Conservation (phyloP, 2,888 invertebrate genomes). For the Mimumesa dahlbomi region DNA sequence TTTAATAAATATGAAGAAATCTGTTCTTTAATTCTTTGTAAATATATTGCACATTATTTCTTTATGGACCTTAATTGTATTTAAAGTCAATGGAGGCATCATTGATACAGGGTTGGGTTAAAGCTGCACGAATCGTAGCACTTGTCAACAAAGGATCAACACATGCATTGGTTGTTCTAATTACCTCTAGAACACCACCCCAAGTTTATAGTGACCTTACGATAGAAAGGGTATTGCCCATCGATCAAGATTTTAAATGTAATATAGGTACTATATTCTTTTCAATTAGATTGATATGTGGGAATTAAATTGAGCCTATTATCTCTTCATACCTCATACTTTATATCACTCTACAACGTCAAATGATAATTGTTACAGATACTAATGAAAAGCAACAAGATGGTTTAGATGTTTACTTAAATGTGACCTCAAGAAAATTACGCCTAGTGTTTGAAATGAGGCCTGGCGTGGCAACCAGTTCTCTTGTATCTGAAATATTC, state of each 20-base stretch:
- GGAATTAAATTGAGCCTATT: too few relatives aligned
- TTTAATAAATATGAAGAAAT: slow-evolving; percentile 61
- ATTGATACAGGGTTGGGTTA: slow-evolving; percentile 81
- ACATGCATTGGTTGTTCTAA: slow-evolving; percentile 83
- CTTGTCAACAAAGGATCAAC: slow-evolving; percentile 83
- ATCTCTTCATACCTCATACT: neutral
- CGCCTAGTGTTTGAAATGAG: slow-evolving; percentile 82
- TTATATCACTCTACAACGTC: slow-evolving; percentile 7
- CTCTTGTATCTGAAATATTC: slow-evolving; percentile 88
- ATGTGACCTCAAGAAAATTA: slow-evolving; percentile 81
- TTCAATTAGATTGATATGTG: neutral
- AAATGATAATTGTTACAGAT: slow-evolving; percentile 79
- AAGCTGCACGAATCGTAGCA: slow-evolving; percentile 82
- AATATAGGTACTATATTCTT: slow-evolving; percentile 83
- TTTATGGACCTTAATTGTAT: slow-evolving; percentile 57
- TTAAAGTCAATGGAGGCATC: slow-evolving; percentile 79
- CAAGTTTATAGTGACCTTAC: slow-evolving; percentile 89
- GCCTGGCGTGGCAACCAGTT: slow-evolving; percentile 84
- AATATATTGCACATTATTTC: neutral
- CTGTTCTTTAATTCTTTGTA: slow-evolving; percentile 61
- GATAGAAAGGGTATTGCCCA: slow-evolving; percentile 90
- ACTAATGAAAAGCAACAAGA: slow-evolving; percentile 81
- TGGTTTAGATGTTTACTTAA: slow-evolving; percentile 82
- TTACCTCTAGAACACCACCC: slow-evolving; percentile 85
- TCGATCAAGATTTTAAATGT: slow-evolving; percentile 90